phyloP scores from a whole-genome alignment of 2,888 invertebrate species.

The Troides aeacus region DNA sequence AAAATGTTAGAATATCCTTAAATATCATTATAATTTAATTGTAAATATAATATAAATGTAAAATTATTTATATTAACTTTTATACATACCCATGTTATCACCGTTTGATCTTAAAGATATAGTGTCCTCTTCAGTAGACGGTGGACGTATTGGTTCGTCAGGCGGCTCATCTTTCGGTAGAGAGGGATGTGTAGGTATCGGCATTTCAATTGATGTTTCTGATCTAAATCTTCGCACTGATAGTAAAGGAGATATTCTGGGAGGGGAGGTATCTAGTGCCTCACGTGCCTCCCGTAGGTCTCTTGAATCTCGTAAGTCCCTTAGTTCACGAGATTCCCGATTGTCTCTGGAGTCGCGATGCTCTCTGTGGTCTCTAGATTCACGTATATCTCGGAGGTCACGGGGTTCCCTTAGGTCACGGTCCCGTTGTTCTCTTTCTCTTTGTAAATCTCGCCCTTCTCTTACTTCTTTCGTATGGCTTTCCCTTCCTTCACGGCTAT shows the following conservation, averaged over 20 bases:
- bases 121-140: constrained; percentile 81
- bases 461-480: constrained; percentile 59
- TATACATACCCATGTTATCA: constrained; percentile 74
- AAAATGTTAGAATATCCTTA: too few relatives aligned
- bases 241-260: constrained; percentile 73
- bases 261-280: constrained; percentile 68
- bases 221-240: constrained; percentile 71
- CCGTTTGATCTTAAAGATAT: constrained; percentile 78
- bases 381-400: constrained; percentile 48
- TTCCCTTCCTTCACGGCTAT: constrained; percentile 62
- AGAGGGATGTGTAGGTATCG: constrained; percentile 70
- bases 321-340: constrained; percentile 43
- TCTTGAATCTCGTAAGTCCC: constrained; percentile 56
- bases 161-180: constrained; percentile 78
- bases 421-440: constrained; percentile 57
- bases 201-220: constrained; percentile 60
- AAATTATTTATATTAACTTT: too few relatives aligned
- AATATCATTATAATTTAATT: too few relatives aligned
- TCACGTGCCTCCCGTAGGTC: constrained; percentile 62
- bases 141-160: constrained; percentile 75
- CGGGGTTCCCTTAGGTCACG: constrained; percentile 55
- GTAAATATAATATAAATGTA: too few relatives aligned
- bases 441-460: constrained; percentile 58
- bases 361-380: constrained; percentile 54
- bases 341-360: constrained; percentile 48